Conservation (phyloP, 2,888 invertebrate species). For the Panopea generosa region DNA sequence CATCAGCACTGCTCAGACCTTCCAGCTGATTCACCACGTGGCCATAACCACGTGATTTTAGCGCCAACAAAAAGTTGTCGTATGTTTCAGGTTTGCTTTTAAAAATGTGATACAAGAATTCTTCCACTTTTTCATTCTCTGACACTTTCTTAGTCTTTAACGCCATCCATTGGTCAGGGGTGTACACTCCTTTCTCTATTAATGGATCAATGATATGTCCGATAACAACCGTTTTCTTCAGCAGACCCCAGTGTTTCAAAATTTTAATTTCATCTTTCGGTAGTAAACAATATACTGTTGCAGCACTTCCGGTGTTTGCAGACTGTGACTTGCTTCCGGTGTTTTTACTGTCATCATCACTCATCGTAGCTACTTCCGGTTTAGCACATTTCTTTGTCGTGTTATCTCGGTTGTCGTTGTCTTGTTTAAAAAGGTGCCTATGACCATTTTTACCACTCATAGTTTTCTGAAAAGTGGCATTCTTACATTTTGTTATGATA, state of each 20-base stretch:
- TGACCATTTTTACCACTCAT: no score
- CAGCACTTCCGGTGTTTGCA: not conserved
- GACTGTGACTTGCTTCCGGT: not conserved
- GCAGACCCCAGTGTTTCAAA: conserved; percentile 60
- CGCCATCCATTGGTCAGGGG: conserved; percentile 61
- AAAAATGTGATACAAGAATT: conserved; percentile 56
- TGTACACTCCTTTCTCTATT: conserved; percentile 55
- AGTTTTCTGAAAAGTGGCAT: no score
- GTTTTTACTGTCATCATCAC: no score
- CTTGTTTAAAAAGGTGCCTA: no score
- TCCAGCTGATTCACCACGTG: conserved; percentile 59
- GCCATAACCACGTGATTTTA: conserved; percentile 41
- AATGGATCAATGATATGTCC: conserved; percentile 55
- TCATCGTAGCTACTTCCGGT: no score
- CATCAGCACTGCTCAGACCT: conserved; percentile 19
- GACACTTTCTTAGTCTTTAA: conserved; percentile 49
- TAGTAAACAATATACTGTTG: conserved; percentile 14
- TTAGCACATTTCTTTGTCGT: no score
- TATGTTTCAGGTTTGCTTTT: conserved; percentile 51
- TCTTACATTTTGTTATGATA: no score
- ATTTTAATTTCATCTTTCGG: conserved; percentile 61
- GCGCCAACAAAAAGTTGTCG: conserved; percentile 38
- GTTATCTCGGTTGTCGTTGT: no score
- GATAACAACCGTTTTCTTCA: conserved; percentile 54
- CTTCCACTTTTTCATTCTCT: conserved; percentile 59